These are phyloP conservation scores for Monodelphis domestica DNA, from an alignment of 2,797 vertebrate species.

Conservation along the genomic window DNA sequence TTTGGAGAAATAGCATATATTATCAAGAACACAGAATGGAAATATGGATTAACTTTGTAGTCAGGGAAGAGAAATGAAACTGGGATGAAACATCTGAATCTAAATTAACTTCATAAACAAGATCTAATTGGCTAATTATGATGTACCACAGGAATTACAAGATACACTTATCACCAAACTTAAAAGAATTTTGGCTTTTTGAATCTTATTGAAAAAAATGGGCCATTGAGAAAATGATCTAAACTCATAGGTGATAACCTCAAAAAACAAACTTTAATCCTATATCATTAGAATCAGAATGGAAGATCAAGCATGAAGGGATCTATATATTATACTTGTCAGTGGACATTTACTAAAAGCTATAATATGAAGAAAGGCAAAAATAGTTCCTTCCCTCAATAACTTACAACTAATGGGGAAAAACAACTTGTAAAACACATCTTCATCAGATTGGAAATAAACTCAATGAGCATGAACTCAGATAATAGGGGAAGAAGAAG, in stretches of 20 bases:
- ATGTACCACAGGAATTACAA: conserved; percentile 8
- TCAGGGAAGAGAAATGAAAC: not conserved
- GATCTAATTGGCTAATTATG: not conserved
- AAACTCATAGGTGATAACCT: not conserved
- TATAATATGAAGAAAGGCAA: not conserved
- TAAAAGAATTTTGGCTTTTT: not conserved
- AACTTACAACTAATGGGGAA: not conserved
- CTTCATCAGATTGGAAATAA: not conserved
- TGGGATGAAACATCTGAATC: not conserved
- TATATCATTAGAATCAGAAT: not conserved
- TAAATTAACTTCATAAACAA: conserved; percentile 2
- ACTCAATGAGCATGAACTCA: not conserved
- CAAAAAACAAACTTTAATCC: not conserved
- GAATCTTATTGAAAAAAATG: not conserved
- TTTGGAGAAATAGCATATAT: not conserved
- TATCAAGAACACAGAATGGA: not conserved
- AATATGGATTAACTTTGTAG: not conserved
- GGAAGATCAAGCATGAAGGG: not conserved
- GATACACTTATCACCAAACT: not conserved
- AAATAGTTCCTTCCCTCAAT: not conserved
- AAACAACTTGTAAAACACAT: not conserved
- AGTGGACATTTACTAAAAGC: not conserved
- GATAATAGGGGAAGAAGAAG: not conserved
- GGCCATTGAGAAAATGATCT: not conserved
- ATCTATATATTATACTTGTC: not conserved